These are phyloP conservation scores for Opisthocomus hoazin DNA, from an alignment of 2,113 vertebrate species.

Conservation along the genomic window DNA sequence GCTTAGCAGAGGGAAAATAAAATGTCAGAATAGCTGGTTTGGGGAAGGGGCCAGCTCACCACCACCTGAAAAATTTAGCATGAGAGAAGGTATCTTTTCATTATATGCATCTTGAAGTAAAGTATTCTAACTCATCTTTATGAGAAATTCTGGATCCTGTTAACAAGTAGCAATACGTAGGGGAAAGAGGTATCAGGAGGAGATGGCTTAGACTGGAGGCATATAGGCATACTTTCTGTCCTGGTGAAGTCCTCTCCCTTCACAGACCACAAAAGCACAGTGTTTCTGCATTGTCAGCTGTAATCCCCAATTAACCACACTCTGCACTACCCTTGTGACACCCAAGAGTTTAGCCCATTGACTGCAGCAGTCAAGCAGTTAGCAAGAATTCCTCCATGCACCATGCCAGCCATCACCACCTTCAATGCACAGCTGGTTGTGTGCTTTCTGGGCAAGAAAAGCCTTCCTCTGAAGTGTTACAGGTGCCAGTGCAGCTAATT, in stretches of 20 bases:
- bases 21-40: neutral
- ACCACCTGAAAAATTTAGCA: neutral
- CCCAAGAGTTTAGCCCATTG: neutral
- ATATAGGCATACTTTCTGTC: neutral
- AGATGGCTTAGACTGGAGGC: neutral
- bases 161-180: neutral
- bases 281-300: neutral
- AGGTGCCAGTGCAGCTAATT: neutral
- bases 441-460: rapidly evolving
- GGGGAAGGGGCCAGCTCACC: neutral
- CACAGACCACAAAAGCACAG: neutral
- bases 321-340: neutral
- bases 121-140: neutral
- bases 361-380: neutral
- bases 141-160: neutral
- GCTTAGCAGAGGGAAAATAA: neutral
- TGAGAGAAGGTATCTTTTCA: neutral
- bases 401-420: neutral
- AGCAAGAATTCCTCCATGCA: neutral
- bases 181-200: neutral
- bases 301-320: neutral
- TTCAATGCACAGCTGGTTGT: neutral
- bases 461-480: neutral
- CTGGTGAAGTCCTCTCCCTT: neutral
- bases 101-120: neutral